phyloP scores from a whole-genome alignment of 2,888 invertebrate species.

The Linyphia triangularis region DNA sequence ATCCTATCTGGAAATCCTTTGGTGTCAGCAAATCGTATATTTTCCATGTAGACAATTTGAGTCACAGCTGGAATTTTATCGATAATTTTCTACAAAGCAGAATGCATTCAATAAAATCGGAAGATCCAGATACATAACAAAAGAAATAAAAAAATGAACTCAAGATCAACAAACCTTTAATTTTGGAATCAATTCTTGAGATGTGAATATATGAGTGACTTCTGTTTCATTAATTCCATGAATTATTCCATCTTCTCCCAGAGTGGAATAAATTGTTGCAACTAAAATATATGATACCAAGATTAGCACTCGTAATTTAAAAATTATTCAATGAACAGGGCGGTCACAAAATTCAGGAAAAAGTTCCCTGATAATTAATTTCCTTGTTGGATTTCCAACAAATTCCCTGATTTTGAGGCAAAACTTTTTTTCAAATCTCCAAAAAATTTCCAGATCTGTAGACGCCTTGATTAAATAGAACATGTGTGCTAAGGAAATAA shows the following conservation, averaged over 20 bases:
- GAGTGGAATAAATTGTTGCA: conserved; percentile 97
- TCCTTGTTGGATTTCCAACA: too few species aligned
- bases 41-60: conserved; percentile 81
- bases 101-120: not conserved
- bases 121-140: not conserved
- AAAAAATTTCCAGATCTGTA: too few species aligned
- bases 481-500: too few species aligned
- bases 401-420: too few species aligned
- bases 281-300: conserved; percentile 81
- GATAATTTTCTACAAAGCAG: conserved; percentile 81
- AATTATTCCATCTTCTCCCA: conserved; percentile 90
- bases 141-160: not conserved
- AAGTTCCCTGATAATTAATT: too few species aligned
- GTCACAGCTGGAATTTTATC: conserved; percentile 87
- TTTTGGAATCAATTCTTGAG: conserved; percentile 94
- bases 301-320: too few species aligned
- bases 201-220: conserved; percentile 94
- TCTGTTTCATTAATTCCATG: conserved; percentile 95
- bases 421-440: too few species aligned
- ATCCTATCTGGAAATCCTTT: conserved; percentile 73
- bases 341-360: too few species aligned
- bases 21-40: conserved; percentile 44
- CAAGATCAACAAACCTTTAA: conserved; percentile 82
- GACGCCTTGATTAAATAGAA: too few species aligned
- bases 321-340: too few species aligned